Conservation (phyloP, 2,888 invertebrate species). For the Dolichopus griseipennis region DNA sequence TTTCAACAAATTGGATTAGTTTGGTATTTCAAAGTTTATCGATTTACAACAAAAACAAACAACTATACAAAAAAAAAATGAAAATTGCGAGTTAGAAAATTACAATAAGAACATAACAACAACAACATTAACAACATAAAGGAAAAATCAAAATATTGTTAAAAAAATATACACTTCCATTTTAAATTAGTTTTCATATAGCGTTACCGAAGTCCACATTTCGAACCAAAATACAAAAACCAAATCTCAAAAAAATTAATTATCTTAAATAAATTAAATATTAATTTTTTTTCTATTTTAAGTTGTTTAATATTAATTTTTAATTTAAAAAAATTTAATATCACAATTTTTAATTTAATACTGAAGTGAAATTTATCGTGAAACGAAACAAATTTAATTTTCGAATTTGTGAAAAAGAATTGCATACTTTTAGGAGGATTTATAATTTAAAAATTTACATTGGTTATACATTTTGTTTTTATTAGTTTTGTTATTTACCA, state of each 20-base stretch:
- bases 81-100: too few species aligned
- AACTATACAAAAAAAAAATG: too few species aligned
- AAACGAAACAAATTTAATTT: too few species aligned
- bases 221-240: background rate
- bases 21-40: conserved; percentile 13
- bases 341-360: too few species aligned
- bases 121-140: background rate
- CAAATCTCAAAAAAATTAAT: background rate
- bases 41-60: conserved; percentile 10
- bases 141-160: background rate
- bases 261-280: background rate
- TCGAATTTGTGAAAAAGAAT: background rate
- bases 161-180: background rate
- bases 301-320: too few species aligned
- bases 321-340: too few species aligned
- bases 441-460: background rate
- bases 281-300: background rate
- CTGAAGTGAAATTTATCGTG: too few species aligned
- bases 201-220: background rate
- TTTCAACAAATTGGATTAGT: conserved; percentile 4
- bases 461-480: background rate
- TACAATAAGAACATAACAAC: too few species aligned
- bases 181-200: background rate
- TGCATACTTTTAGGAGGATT: background rate
- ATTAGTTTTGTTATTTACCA: background rate